Evolutionary conservation across 2,888 invertebrate genomes (phyloP).

Genomic region (Noctuana brunneofusca): DNA sequence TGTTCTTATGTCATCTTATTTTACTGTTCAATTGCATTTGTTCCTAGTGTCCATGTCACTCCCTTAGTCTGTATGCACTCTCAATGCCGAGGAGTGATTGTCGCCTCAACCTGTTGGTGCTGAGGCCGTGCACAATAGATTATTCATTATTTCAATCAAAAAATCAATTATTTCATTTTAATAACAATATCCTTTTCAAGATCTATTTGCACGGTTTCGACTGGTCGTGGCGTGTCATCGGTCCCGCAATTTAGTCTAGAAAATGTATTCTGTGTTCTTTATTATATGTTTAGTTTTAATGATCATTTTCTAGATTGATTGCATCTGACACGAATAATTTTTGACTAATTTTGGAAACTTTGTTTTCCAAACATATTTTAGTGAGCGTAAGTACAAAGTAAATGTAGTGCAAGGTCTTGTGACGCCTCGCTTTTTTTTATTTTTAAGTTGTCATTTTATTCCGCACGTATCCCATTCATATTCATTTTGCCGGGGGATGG

Average conservation of each 20-base stretch:
- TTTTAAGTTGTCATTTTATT: conserved; percentile 82
- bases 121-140: conserved; percentile 43
- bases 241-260: conserved; percentile 50
- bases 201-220: conserved; percentile 50
- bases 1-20: conserved; percentile 37
- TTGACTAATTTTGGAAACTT: conserved; percentile 46
- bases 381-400: conserved; percentile 71
- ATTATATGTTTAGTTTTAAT: conserved; percentile 29
- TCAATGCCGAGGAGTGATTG: conserved; percentile 79
- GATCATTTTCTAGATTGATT: conserved; percentile 53
- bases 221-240: conserved; percentile 45
- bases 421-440: conserved; percentile 72
- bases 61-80: conserved; percentile 75
- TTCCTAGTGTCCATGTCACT: conserved; percentile 72
- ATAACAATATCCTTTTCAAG: conserved; percentile 24
- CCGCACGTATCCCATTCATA: conserved; percentile 84
- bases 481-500: conserved; percentile 82
- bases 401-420: conserved; percentile 74
- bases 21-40: conserved; percentile 42
- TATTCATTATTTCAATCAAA: too few species aligned
- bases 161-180: conserved; percentile 21
- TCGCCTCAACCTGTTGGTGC: conserved; percentile 50
- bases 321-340: conserved; percentile 49
- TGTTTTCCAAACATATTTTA: conserved; percentile 47
- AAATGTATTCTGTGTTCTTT: conserved; percentile 30